Conservation (phyloP, 2,797 vertebrate genomes). For the Silurus aristotelis region DNA sequence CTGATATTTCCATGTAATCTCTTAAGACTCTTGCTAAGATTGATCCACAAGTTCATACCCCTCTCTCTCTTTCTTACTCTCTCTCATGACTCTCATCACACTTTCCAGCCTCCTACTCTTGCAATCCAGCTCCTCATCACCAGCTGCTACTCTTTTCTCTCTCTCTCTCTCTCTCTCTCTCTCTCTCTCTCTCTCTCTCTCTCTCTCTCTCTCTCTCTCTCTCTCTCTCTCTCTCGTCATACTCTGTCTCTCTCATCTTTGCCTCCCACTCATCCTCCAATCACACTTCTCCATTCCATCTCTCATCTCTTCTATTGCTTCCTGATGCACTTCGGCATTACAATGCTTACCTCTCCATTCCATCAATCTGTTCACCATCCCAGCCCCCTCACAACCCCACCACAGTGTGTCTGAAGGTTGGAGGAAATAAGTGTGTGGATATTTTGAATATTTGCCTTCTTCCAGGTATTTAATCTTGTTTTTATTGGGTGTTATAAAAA, state of each 20-base stretch:
- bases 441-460: conserved; percentile 64
- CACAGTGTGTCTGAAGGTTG: background rate
- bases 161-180: conserved; percentile 21
- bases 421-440: background rate
- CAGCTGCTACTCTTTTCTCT: background rate
- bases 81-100: conserved; percentile 38
- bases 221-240: conserved; percentile 34
- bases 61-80: conserved; percentile 18
- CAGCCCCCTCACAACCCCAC: conserved; percentile 22
- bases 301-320: conserved; percentile 26
- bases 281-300: conserved; percentile 28
- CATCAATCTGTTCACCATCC: conserved; percentile 24
- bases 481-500: conserved; percentile 70
- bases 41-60: conserved; percentile 22
- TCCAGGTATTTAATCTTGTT: conserved; percentile 69
- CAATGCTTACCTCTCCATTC: conserved; percentile 25
- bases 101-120: conserved; percentile 41
- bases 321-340: conserved; percentile 36
- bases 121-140: conserved; percentile 29
- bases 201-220: conserved; percentile 22
- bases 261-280: conserved; percentile 44
- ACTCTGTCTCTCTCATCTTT: conserved; percentile 28
- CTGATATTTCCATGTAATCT: conserved; percentile 57
- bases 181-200: conserved; percentile 18
- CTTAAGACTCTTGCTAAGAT: conserved; percentile 51